A percentile compares a stretch with the other conserved stretches of the same genome.
Conservation (phyloP, 2,113 vertebrate genomes). For the Perca flavescens region DNA sequence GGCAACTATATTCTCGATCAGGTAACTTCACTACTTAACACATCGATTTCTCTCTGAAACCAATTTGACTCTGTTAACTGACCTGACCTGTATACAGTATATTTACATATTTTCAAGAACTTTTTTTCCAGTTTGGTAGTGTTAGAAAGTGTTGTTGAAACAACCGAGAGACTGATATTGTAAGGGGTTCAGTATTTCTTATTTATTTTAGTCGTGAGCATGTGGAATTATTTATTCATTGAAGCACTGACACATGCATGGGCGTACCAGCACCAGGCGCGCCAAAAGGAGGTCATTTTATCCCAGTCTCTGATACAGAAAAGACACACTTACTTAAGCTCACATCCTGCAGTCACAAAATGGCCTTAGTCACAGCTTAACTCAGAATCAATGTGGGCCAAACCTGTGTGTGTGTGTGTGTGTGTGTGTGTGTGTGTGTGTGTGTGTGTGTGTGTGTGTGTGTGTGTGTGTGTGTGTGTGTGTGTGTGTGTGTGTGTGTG, state of each 20-base stretch:
- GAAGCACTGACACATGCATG: neutral
- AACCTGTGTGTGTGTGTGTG: slow-evolving; percentile 39
- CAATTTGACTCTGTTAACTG: neutral
- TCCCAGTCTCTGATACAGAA: slow-evolving; percentile 56
- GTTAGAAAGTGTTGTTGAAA: no score
- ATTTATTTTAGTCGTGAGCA: neutral
- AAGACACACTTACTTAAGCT: slow-evolving; percentile 52
- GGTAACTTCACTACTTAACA: slow-evolving; percentile 73
- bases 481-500: slow-evolving; percentile 43
- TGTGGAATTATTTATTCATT: neutral
- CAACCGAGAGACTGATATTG: no score
- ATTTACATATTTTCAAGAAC: neutral
- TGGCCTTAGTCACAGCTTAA: slow-evolving; percentile 64
- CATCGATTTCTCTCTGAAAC: neutral
- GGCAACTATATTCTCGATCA: slow-evolving; percentile 94
- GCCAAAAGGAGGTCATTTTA: slow-evolving; percentile 60
- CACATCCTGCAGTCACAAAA: slow-evolving; percentile 61
- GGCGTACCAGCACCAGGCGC: neutral
- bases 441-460: slow-evolving; percentile 36
- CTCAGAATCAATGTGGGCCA: slow-evolving; percentile 62
- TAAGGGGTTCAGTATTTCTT: neutral
- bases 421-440: slow-evolving; percentile 35
- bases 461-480: slow-evolving; percentile 44
- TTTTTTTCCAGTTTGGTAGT: neutral
- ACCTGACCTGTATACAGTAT: neutral